Base-by-base conservation (phyloP, 92 coral and sea anemone species). In the Paragorgia papillata region DNA sequence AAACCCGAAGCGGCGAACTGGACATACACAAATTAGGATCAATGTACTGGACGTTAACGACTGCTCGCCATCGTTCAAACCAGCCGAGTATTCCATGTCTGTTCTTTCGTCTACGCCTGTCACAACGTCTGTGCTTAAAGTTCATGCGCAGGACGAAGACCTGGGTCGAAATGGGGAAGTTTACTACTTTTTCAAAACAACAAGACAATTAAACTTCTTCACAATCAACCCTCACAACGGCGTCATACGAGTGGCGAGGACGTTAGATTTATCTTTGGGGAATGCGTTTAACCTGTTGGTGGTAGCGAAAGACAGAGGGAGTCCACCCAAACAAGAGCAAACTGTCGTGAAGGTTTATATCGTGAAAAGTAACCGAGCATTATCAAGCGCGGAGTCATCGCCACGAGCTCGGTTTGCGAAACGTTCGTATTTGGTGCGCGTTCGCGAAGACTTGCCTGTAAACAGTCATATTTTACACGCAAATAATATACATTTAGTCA, bases 371-470 rank as follows among this genome's bases (percentile, higher is more conserved):
- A 80, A 79, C 4, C 92, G 57, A 59, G 88, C 97, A 13, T 91
- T 86, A 12, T 69, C 51, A 15, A 74, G 66, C 24, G 73, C 48
- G 43, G 3, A 58, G 28, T 55, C 40, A 17, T 65, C 75, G 50
- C 85, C 86, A 27, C 74, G 60, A 39, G 18, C 21, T 14, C 32
- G 50, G 17, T 89, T 94, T 63, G 87, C 84, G 51, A 86, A 84
- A 22, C 74, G 70, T 19, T 28, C 82, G 13, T 90, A 88, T 75
- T 91, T 86, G 44, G 95, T 87, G 51, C 85, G 91, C 82, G 85
- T 94, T 15, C 84, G 97, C 35, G 95, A 94, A 65, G 98, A 94
- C 82, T 80, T 94, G 74, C 97, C 98, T 9, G 83, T 89, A 28
- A 88, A 88, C 12, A 88, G 92, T 19, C 90, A 86, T 7, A 51